Evolutionary conservation across 2,797 vertebrate genomes (phyloP).

Genomic region (Smutsia gigantea): DNA sequence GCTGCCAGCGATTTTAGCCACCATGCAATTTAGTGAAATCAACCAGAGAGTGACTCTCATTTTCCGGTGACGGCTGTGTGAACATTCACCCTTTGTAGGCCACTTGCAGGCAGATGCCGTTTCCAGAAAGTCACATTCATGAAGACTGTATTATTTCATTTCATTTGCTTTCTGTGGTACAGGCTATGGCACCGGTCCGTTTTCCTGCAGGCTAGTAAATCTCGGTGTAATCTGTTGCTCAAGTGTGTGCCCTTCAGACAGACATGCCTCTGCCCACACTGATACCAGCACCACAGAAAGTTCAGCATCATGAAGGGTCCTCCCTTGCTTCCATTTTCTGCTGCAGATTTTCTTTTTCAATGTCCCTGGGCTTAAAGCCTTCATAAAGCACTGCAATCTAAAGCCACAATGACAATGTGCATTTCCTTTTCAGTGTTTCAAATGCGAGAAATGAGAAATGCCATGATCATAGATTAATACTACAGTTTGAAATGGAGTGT

Average conservation of each 20-base stretch:
- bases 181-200: background rate
- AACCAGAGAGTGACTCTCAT: background rate
- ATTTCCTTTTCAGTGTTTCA: background rate
- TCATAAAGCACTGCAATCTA: background rate
- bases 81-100: background rate
- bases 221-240: background rate
- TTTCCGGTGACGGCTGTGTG: background rate
- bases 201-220: background rate
- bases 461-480: constrained; percentile 25
- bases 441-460: constrained; percentile 59
- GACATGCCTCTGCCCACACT: background rate
- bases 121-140: background rate
- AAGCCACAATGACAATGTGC: background rate
- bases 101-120: background rate
- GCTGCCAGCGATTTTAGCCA: background rate
- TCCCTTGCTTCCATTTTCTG: constrained; percentile 54
- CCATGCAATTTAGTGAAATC: background rate
- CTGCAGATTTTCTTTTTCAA: background rate
- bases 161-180: background rate
- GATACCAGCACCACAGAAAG: background rate
- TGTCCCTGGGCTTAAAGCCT: constrained; percentile 54
- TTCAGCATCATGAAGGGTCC: background rate
- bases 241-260: background rate
- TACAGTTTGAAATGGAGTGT: constrained; percentile 5
- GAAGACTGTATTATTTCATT: background rate